Conservation (phyloP, 2,113 vertebrate species). For the Rana temporaria region DNA sequence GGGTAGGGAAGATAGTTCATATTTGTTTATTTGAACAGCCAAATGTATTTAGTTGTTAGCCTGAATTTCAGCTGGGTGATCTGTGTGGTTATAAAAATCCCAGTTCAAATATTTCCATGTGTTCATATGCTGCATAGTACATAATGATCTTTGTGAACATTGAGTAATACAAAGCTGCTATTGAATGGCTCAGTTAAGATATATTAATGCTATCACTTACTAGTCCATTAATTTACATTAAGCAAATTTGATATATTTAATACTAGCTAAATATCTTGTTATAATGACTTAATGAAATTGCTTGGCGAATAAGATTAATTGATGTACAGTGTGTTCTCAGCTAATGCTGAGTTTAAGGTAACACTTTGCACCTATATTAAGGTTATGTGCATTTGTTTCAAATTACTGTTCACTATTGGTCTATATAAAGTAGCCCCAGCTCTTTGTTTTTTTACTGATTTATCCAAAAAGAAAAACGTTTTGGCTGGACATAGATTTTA, state of each 20-base stretch:
- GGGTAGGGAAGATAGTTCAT: no score
- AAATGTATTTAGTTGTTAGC: no score
- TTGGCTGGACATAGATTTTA: no score
- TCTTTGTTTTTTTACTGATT: no score
- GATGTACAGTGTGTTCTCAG: conserved; percentile 6
- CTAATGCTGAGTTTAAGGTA: conserved; percentile 15
- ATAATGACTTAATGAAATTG: conserved; percentile 39
- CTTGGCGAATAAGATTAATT: conserved; percentile 38
- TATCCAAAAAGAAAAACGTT: no score
- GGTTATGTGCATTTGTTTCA: no score
- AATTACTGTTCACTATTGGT: no score
- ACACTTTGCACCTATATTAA: neutral
- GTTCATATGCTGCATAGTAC: conserved; percentile 17
- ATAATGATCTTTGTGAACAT: conserved; percentile 57
- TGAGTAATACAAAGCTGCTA: conserved; percentile 32
- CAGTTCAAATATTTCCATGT: neutral
- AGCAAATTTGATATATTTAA: conserved; percentile 41
- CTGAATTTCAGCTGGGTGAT: no score
- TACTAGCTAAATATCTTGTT: conserved; percentile 45
- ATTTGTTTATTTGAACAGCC: no score
- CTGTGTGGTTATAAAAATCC: neutral
- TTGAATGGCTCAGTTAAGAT: conserved; percentile 28
- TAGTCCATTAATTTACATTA: conserved; percentile 48
- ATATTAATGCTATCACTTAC: conserved; percentile 39
- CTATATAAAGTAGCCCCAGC: no score